phyloP scores from a whole-genome alignment of 2,113 vertebrate genomes.

The Isurus oxyrinchus region DNA sequence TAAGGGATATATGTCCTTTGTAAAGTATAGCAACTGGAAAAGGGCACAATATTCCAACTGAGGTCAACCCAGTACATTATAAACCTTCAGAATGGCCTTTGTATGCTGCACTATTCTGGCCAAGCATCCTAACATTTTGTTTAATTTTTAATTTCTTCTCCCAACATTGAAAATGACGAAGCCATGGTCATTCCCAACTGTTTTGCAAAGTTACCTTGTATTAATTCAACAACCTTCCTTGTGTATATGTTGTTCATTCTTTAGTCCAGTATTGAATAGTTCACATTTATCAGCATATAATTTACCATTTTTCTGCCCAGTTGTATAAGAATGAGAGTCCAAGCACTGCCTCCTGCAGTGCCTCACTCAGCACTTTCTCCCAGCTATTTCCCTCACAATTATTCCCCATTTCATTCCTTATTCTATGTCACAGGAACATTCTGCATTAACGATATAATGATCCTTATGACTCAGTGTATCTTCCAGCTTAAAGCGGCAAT shows the following conservation, averaged over 20 bases:
- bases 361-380: neutral
- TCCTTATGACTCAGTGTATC: neutral
- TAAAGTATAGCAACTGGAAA: neutral
- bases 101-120: neutral
- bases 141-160: neutral
- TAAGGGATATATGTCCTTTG: neutral
- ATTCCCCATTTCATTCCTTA: neutral
- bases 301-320: neutral
- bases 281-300: neutral
- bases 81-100: neutral
- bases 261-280: neutral
- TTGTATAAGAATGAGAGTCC: neutral
- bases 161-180: neutral
- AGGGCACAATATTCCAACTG: neutral
- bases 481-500: neutral
- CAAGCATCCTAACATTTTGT: neutral
- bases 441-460: neutral
- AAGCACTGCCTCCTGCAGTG: neutral
- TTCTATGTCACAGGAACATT: neutral
- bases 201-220: neutral
- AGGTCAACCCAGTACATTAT: neutral
- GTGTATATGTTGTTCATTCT: neutral
- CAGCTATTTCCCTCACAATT: neutral
- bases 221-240: neutral
- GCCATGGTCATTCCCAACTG: neutral